Conservation (phyloP, 2,113 vertebrate species). For the Rhea pennata region DNA sequence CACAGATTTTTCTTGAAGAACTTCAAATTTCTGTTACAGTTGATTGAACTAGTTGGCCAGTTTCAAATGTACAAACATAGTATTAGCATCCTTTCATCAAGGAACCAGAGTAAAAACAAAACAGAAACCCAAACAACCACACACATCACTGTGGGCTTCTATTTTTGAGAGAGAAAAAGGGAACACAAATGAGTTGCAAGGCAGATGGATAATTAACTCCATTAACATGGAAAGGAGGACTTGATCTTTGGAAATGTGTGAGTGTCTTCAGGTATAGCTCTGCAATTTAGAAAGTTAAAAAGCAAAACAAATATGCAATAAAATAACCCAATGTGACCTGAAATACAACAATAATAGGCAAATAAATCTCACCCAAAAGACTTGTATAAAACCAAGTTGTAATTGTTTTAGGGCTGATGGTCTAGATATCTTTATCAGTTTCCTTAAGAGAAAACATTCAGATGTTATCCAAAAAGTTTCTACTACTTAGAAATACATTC, state of each 20-base stretch:
- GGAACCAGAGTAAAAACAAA: neutral
- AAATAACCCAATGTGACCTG: neutral
- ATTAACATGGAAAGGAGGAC: neutral
- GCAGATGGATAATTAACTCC: neutral
- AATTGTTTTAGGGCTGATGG: neutral
- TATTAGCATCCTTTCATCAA: neutral
- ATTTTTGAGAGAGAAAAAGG: neutral
- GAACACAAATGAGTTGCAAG: neutral
- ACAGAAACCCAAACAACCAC: too few relatives aligned
- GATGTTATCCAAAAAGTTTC: neutral
- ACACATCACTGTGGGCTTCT: neutral
- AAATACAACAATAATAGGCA: neutral
- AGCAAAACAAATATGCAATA: neutral
- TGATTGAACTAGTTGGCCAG: neutral
- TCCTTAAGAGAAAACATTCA: neutral
- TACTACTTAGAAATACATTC: neutral
- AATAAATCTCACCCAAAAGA: neutral
- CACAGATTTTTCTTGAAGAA: neutral
- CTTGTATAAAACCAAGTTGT: neutral
- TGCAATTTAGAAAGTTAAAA: neutral
- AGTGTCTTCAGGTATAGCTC: neutral
- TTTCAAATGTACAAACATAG: neutral
- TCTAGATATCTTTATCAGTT: neutral
- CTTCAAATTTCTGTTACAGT: neutral
- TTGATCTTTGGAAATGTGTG: neutral